Conservation (phyloP, 2,797 vertebrate genomes). For the Dallia pectoralis region DNA sequence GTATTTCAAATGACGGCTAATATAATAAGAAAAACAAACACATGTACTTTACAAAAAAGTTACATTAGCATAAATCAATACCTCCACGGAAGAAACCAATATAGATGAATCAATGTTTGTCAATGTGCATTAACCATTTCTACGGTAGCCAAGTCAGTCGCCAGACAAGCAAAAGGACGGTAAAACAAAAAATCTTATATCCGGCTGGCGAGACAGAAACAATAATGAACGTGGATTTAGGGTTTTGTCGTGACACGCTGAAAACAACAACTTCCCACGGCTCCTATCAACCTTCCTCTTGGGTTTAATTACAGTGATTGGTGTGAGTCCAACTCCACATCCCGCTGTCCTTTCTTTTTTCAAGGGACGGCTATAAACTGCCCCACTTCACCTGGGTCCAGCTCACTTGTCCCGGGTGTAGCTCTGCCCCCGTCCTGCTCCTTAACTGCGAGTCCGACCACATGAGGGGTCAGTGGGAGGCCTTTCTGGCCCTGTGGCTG, state of each 20-base stretch:
- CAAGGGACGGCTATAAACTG: conserved; percentile 86
- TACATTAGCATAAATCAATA: neutral
- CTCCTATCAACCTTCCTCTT: conserved; percentile 73
- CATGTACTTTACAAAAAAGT: neutral
- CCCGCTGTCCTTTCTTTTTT: conserved; percentile 65
- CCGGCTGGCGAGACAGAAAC: conserved; percentile 7
- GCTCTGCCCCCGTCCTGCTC: conserved; percentile 70
- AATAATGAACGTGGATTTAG: conserved; percentile 26
- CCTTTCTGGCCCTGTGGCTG: conserved; percentile 82
- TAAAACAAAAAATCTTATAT: conserved; percentile 54
- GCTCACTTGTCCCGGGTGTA: conserved; percentile 82
- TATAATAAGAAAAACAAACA: too few species aligned
- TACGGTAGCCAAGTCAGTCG: conserved; percentile 8
- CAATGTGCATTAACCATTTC: neutral
- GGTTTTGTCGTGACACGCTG: conserved; percentile 63
- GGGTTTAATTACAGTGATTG: conserved; percentile 90
- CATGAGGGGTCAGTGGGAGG: conserved; percentile 81
- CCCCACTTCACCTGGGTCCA: conserved; percentile 88
- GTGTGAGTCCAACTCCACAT: conserved; percentile 69
- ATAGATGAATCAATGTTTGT: neutral
- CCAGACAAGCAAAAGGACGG: conserved; percentile 39
- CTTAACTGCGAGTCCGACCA: conserved; percentile 75
- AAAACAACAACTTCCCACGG: conserved; percentile 62
- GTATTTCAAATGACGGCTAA: too few species aligned
- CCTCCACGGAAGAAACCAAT: neutral